Evolutionary conservation across 2,113 vertebrate genomes (phyloP), one percentile per base, ranked within the genome.

Genomic region (Brachypteracias leptosomus): DNA sequence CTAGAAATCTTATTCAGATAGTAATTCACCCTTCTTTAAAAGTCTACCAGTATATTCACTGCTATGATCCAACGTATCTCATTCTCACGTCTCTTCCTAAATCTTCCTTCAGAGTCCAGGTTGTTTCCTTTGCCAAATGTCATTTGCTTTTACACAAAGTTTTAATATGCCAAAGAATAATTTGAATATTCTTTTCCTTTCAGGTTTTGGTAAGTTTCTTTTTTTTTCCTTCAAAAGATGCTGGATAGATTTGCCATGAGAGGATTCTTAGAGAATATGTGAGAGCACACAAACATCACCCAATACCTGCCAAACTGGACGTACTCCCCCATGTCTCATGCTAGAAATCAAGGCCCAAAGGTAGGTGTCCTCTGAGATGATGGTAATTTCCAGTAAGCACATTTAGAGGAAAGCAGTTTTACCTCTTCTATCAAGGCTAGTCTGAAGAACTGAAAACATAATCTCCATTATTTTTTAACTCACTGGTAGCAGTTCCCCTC

Each of bases 1-100:
- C 44, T 84, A 87, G 79, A 93, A 90, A 89, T 92, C 47, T 85
- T 85, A 78, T 61, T 96, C 67, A 57, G 85, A n/a, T 38, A 88
- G 35, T 87, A 89, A 90, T 91, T 94, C 68, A 86, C 28, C 47
- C 40, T 49, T 63, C 62, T 90, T 89, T 90, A 88, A 90, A 88
- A 90, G 52, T 92, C 35, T 77, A 28, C 42, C 46, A 42, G 29
- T 59, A 63, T 83, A 83, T 88, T 79, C 68, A 62, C 33, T 90
- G 33, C 72, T 78, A 52, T 65, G 47, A 83, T 88, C 72, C 72
- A 77, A 49, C 3, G 3, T 68, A 65, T 88, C 28, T 76, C 16
- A 15, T 44, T 91, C 49, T 90, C 71, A 19, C 13, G 61, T 72
- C 19, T 85, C 47, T 77, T 77, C 47, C 61, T 78, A 71, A 85